These are phyloP conservation scores for Diloba caeruleocephala DNA, from an alignment of 2,888 invertebrate species.

Conservation along the genomic window DNA sequence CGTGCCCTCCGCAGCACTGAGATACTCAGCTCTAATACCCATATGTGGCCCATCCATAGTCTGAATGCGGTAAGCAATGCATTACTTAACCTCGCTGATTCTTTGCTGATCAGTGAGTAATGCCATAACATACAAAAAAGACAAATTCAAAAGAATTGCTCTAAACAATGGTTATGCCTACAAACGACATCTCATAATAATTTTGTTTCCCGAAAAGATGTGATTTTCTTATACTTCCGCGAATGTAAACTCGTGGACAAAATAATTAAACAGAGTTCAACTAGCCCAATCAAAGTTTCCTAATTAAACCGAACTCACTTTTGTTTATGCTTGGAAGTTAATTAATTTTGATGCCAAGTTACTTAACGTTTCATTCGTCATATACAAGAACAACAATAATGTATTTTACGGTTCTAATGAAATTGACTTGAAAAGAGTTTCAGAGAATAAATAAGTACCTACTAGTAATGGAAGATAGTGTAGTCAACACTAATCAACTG, in stretches of 20 bases:
- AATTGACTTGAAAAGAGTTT: conserved; percentile 4
- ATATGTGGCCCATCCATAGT: no score
- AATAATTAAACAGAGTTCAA: conserved; percentile 13
- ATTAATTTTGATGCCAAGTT: conserved; percentile 16
- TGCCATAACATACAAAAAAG: no score
- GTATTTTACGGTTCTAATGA: conserved; percentile 1
- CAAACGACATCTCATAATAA: no score
- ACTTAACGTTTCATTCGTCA: conserved; percentile 22
- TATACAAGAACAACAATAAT: conserved; percentile 5
- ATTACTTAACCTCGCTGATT: no score
- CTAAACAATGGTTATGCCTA: no score
- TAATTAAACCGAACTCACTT: conserved; percentile 37
- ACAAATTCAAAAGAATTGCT: no score
- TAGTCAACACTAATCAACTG: neutral
- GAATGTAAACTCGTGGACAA: conserved; percentile 2
- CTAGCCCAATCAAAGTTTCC: conserved; percentile 33
- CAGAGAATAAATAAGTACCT: neutral
- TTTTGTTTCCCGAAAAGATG: no score
- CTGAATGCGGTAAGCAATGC: no score
- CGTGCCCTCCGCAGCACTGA: no score
- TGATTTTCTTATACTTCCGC: neutral
- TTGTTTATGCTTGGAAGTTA: conserved; percentile 14
- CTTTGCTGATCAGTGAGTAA: no score
- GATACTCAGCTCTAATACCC: no score
- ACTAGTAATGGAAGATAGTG: neutral